Base-by-base conservation (phyloP, 2,888 invertebrate species). In the Phania funesta region DNA sequence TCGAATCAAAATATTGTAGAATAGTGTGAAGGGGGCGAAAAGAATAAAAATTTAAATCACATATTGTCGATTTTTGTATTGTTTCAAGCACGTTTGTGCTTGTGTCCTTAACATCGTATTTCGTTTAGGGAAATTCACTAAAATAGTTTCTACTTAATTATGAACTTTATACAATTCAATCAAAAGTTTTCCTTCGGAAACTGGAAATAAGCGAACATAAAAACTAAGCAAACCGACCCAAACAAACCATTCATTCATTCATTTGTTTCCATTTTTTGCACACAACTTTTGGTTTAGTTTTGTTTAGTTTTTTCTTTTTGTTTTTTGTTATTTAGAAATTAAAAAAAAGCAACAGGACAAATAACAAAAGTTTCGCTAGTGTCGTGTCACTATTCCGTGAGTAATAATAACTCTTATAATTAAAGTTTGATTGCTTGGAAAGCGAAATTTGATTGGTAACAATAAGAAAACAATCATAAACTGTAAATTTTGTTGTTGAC, bases 341-440 rank as follows among this genome's bases (percentile, higher is more conserved):
- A 16, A n/a, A 35, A 35, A 77, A 71, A 64, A 48, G 16, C 62
- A 71, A 56, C 46, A 54, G 54, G 32, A 50, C 32, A 3, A 16
- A 11, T 29, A 46, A 32, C 18, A 38, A 35, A 41, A 54, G 46
- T 70, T 46, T 44, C n/a, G 44, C 46, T 70, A 32, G 16, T 7
- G 46, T 54, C 64, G 64, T 71, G 56, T 71, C 38, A 32, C 64
- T 71, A 64, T 50, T 78, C 62, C 52, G 46, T 46, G 64, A 70
- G 65, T 58, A 16, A 75, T 71, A 78, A 82, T 78, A 78, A 70
- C 65, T 82, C 74, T 75, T 65, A 58, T 82, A 82, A 82, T 82
- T 82, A 78, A 82, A 82, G 58, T 82, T 82, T 82, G 82, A 82
- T 78, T 82, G 70, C 24, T 82, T 78, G 58, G 44, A 56, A 82